A percentile compares a stretch with the other conserved stretches of the same genome.
phyloP scores from a whole-genome alignment of 2,888 invertebrate genomes.

The Dasypogon diadema region DNA sequence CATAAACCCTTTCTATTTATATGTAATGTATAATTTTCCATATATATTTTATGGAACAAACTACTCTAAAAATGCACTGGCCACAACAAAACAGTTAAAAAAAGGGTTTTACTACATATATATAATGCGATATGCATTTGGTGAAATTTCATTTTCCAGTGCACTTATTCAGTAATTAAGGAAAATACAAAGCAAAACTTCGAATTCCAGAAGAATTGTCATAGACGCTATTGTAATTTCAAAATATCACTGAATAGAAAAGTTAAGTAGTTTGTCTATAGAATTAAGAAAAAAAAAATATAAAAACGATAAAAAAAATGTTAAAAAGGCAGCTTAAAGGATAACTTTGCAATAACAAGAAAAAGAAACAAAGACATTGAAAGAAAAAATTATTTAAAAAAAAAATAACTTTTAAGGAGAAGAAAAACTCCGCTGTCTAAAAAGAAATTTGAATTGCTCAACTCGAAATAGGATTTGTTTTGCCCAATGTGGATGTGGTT shows the following conservation, averaged over 20 bases:
- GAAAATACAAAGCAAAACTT: conserved; percentile 10
- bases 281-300: not conserved
- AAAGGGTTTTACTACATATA: conserved; percentile 3
- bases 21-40: conserved; percentile 29
- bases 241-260: conserved; percentile 17
- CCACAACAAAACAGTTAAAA: not conserved
- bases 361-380: not conserved
- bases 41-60: conserved; percentile 11
- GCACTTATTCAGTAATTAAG: conserved; percentile 18
- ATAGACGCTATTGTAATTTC: conserved; percentile 7
- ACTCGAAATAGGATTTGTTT: no score
- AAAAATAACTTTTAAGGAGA: not conserved
- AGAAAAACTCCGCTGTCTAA: not conserved
- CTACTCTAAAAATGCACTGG: conserved; percentile 22
- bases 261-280: conserved; percentile 14
- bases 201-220: not conserved
- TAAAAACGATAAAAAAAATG: conserved; percentile 25
- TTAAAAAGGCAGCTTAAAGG: conserved; percentile 25
- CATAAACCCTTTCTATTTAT: conserved; percentile 40
- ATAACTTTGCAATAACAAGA: conserved; percentile 45
- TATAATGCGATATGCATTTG: no score
- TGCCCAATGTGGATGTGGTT: no score
- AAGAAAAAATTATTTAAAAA: not conserved
- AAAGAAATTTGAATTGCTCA: not conserved
- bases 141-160: conserved; percentile 9